Base-by-base conservation (phyloP, 2,113 vertebrate species). In the Nothoprocta pentlandii region DNA sequence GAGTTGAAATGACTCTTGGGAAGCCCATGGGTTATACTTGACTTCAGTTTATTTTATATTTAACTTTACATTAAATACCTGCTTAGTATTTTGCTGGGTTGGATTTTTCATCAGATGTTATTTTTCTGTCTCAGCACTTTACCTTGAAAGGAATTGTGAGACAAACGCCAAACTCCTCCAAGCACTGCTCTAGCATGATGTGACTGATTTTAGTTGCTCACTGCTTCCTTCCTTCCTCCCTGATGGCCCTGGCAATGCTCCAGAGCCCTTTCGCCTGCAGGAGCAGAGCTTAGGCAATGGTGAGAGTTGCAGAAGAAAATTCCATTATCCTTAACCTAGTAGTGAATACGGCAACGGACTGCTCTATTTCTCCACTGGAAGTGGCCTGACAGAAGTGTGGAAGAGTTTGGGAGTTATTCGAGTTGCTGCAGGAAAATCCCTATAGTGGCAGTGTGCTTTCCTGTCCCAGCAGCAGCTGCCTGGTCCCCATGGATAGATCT, bases 31-130 rank as follows among this genome's bases (percentile, higher is more conserved):
- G 42, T 90, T 85, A 39, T 70, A 34, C 16, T 88, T 93, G 42
- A 53, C 56, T 80, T 79, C 3, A 66, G 79, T 96, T 93, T 80
- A 39, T 74, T 90, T 80, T 75, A 13, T 80, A 34, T 89, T 89
- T 90, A 79, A 46, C 16, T 94, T 92, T 63, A 67, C 7, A 23
- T 89, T 47, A 88, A 82, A 26, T 78, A 75, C 22, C 9, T 0
- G 0, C 41, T 76, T 81, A 76, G 63, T 63, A 9, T 74, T 93
- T 70, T 85, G 39, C 46, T 75, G 42, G 88, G 66, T 23, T 77
- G 20, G 16, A 87, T 32, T 80, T 91, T 70, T 39, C 15, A 46
- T 78, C 85, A 86, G 58, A 19, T 93, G 61, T 32, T 80, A 39
- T 75, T 84, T 75, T 84, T 92, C 56, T 84, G 34, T 90, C 58